Evolutionary conservation across 2,888 invertebrate species (phyloP), one percentile per base, ranked within the genome.

Genomic region (Caradrina kadenii): DNA sequence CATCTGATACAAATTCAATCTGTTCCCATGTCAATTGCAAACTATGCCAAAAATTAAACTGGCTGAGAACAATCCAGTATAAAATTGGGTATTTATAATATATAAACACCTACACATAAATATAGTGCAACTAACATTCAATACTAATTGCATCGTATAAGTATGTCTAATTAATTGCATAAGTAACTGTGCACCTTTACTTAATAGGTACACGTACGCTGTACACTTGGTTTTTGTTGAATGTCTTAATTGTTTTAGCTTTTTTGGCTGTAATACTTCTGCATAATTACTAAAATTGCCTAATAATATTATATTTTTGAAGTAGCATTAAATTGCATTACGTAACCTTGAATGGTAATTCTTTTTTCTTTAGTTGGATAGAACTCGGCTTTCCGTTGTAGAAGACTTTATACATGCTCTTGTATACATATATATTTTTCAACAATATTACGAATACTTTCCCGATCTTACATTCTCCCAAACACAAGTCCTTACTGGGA

Each of bases 251-350:
- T 19, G 2, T 55, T 65, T 75, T 58, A 61, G 19, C 45, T 53
- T 56, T 78, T 78, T 78, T 73, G 63, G 61, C 74, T 69, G 15
- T 55, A 68, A 67, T 60, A 67, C 54, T 63, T 60, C 26, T 62
- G 45, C 22, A 52, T 53, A 17, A 17, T 17, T 45, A 15, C 15
- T 3, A 13, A 35, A 35, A 31, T 31, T 31, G 7, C 35, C 6
- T 35, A 35, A 8, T 13, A 39, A 13, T 39, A 39, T 39, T 3
- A 1, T 39, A 13, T 45, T 15, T 63, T 15, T 19, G 15, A 35
- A 62, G 3, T 11, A 52, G 10, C 21, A 17, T 52, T 11, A 11
- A 22, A 72, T 22, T 17, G 45, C 45, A 45, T 45, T 45, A 11
- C 1, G 11, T 35, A 35, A 6, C 35, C 7, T 35, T 35, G 1